These are phyloP conservation scores for Sander vitreus DNA, from an alignment of 2,113 vertebrate species.

Conservation along the genomic window DNA sequence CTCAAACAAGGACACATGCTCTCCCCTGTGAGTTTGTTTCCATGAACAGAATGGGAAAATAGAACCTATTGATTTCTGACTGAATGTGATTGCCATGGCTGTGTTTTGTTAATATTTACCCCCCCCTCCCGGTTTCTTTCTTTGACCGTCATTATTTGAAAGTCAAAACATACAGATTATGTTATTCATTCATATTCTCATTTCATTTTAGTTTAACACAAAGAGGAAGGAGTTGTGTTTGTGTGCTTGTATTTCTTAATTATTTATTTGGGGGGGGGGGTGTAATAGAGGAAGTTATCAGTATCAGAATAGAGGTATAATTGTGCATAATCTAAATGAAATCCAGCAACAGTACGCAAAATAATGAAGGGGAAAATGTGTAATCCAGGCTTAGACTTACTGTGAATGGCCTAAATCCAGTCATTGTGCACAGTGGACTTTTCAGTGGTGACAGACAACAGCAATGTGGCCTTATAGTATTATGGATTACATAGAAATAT, in stretches of 20 bases:
- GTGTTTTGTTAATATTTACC: constrained; percentile 49
- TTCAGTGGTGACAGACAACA: constrained; percentile 26
- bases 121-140: background rate
- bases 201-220: background rate
- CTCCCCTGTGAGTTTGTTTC: constrained; percentile 60
- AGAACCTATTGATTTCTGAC: constrained; percentile 67
- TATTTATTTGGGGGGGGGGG: background rate
- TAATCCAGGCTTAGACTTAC: constrained; percentile 49
- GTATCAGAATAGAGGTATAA: constrained; percentile 1
- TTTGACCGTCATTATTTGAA: background rate
- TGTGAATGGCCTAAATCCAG: constrained; percentile 51
- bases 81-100: constrained; percentile 56
- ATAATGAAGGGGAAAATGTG: constrained; percentile 1
- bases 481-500: constrained; percentile 13
- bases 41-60: constrained; percentile 69
- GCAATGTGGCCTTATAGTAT: constrained; percentile 23
- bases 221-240: background rate
- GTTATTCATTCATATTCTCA: background rate
- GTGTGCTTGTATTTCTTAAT: background rate
- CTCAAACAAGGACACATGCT: constrained; percentile 67
- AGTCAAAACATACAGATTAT: background rate
- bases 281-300: background rate
- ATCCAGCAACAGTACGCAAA: constrained; percentile 31
- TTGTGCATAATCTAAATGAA: constrained; percentile 41
- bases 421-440: constrained; percentile 39